Conservation (phyloP, 2,888 invertebrate species). For the Lithophane ornitopus region DNA sequence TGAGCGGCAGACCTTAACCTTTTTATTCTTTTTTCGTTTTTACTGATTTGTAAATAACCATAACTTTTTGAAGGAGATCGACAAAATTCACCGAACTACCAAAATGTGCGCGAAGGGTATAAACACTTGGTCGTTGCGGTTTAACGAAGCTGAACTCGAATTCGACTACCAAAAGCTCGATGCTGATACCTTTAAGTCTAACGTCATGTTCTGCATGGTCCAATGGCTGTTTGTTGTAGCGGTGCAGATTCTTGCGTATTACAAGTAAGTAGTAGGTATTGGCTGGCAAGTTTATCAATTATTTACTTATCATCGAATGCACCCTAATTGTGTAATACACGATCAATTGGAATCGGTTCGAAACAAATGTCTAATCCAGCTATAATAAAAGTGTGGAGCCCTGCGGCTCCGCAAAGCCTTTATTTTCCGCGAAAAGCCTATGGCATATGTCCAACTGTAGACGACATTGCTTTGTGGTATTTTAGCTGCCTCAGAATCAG, state of each 20-base stretch:
- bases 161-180: constrained; percentile 94
- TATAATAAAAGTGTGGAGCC: too few species aligned
- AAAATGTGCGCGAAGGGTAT: constrained; percentile 94
- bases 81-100: constrained; percentile 95
- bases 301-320: too few species aligned
- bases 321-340: too few species aligned
- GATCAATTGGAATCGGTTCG: too few species aligned
- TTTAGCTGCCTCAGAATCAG: too few species aligned
- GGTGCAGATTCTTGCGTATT: constrained; percentile 94
- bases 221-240: constrained; percentile 97
- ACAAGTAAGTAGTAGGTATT: constrained; percentile 89
- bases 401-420: too few species aligned
- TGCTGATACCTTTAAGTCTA: constrained; percentile 98
- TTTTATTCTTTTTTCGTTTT: not conserved
- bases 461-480: too few species aligned
- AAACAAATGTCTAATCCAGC: too few species aligned
- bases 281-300: not conserved
- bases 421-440: too few species aligned
- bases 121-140: constrained; percentile 96
- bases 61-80: constrained; percentile 91
- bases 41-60: not conserved
- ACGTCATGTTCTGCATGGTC: constrained; percentile 97
- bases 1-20: constrained; percentile 20
- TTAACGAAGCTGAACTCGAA: constrained; percentile 95
- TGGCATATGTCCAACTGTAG: too few species aligned